Conservation (phyloP, 2,113 vertebrate species). For the Euleptes europaea region DNA sequence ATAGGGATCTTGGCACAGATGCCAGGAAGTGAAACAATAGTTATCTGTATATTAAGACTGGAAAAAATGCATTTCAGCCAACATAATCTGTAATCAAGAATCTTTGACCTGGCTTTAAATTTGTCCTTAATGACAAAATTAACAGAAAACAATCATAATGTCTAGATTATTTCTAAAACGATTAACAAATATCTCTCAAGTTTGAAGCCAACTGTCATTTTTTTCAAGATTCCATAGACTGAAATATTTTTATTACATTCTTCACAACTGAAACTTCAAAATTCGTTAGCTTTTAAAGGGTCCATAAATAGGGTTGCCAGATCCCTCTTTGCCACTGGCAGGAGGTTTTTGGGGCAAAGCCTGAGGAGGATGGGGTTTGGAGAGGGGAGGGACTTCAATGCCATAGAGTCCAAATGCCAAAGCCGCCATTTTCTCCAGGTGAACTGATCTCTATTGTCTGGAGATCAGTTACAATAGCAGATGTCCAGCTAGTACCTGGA, state of each 20-base stretch:
- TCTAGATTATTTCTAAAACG: not conserved
- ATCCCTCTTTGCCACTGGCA: no score
- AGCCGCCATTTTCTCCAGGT: no score
- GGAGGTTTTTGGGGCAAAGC: no score
- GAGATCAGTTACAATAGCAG: no score
- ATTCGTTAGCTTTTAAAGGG: not conserved
- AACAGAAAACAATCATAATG: not conserved
- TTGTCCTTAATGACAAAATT: constrained; percentile 35
- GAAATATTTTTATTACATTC: not conserved
- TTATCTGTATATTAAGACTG: constrained; percentile 49
- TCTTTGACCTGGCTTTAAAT: constrained; percentile 43
- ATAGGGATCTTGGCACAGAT: constrained; percentile 58
- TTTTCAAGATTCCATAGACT: not conserved
- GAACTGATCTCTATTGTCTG: no score
- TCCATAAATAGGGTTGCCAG: no score
- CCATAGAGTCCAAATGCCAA: no score
- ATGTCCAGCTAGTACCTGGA: no score
- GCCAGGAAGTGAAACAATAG: constrained; percentile 56
- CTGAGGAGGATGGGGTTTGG: no score
- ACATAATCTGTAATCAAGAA: constrained; percentile 43
- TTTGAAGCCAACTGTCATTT: not conserved
- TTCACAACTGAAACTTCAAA: not conserved
- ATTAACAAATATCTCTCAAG: not conserved
- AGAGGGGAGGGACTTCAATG: no score
- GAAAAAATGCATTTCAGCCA: constrained; percentile 51